These are phyloP conservation scores for Monochamus saltuarius DNA, from an alignment of 1,140 invertebrate species.

Conservation along the genomic window DNA sequence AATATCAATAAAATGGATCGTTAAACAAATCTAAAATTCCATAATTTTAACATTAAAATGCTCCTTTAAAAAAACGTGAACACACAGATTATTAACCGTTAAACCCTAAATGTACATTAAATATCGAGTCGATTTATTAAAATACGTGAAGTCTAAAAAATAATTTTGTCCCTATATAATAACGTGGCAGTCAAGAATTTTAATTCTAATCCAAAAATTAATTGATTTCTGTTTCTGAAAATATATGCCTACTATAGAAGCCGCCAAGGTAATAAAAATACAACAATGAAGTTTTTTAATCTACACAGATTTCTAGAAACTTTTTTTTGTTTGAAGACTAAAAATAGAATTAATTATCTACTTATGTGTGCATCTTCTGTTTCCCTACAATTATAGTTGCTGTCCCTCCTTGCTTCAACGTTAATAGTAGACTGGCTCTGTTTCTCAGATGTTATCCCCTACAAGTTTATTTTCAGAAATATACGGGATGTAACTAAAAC, in stretches of 20 bases:
- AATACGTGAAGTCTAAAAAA: constrained; percentile 25
- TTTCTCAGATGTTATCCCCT: constrained; percentile 44
- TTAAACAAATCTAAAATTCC: neutral
- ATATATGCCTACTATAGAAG: constrained; percentile 31
- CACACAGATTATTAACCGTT: neutral
- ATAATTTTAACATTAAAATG: constrained; percentile 7
- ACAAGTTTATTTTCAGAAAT: constrained; percentile 11
- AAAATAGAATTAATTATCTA: constrained; percentile 31
- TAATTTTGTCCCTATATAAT: constrained; percentile 22
- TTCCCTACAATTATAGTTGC: constrained; percentile 46
- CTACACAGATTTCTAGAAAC: neutral
- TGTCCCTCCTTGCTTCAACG: constrained; percentile 39
- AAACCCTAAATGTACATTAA: neutral
- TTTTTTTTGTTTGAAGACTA: constrained; percentile 12
- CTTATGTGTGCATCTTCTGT: constrained; percentile 45
- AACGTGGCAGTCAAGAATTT: constrained; percentile 29
- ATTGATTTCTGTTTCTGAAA: constrained; percentile 23
- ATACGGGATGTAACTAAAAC: too few relatives aligned
- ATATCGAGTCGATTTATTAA: constrained; percentile 12
- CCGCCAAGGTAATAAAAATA: constrained; percentile 33
- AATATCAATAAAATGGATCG: neutral
- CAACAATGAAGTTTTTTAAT: constrained; percentile 24
- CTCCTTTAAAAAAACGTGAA: constrained; percentile 9
- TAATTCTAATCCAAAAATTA: constrained; percentile 13
- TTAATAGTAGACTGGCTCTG: constrained; percentile 29